Base-by-base conservation (phyloP, 1,140 invertebrate genomes). In the Papilio polyxenes region DNA sequence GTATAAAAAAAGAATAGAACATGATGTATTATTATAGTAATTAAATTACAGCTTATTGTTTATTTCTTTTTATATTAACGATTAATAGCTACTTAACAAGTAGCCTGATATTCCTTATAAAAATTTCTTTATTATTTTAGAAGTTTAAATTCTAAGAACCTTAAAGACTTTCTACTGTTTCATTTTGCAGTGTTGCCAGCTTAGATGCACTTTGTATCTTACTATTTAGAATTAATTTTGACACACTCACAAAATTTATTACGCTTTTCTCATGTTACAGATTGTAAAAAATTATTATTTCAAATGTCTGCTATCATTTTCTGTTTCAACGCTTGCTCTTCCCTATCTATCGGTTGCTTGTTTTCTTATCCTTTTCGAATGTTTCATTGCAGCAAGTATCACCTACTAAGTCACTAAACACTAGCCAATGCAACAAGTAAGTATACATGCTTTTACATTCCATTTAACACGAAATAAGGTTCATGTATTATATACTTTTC, bases 391-490 rank as follows among this genome's bases (percentile, higher is more conserved):
- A 94, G 93, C 93, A 91, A 91, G 87, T 93, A 84, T 94, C 93
- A 91, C 92, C 93, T 90, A 91, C 91, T 93, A 94, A 94, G 92
- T 93, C 93, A 93, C 92, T 94, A 92, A 93, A 92, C 87, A 89
- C 87, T 93, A 92, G 90, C 87, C 91, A 89, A 87, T 87, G 86
- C 86, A 91, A 83, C 91, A 93, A 93, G 93, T 94, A 90, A 94
- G 93, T 93, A 92, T 87, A 83, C 79, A 81, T 81, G 79, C 82
- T 75, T 82, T 59, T 81, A 40, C 40, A 81, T 76, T 20, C 53
- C 23, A 62, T 49, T 62, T 75, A 17, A 75, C 65, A 37, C 7
- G 10, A 75, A 59, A 75, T 82, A 44, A 51, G 40, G 72, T 37
- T 69, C 65, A 80, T 31, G 62, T 40, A 75, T 20, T 76, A 75